Evolutionary conservation across 2,113 vertebrate species (phyloP).

Genomic region (Laterallus jamaicensis): DNA sequence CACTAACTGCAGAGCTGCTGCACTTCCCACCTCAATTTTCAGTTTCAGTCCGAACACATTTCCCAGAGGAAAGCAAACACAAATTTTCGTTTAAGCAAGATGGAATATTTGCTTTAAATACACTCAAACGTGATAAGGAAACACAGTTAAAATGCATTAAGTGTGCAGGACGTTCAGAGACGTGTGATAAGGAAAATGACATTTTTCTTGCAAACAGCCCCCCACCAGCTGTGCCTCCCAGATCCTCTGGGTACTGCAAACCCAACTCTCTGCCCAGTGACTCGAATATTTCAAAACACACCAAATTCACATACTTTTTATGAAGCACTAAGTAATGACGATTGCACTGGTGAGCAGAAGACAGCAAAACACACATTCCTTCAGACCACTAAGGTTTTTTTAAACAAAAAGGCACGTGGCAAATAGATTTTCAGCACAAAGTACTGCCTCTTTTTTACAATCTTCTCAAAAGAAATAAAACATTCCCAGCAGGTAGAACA

Average conservation of each 20-base stretch:
- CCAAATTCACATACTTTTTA: neutral
- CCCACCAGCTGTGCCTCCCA: neutral
- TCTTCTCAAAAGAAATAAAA: neutral
- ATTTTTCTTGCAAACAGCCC: neutral
- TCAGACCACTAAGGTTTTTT: neutral
- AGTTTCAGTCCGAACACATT: neutral
- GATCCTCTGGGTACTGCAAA: neutral
- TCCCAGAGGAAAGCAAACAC: neutral
- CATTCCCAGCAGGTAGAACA: neutral
- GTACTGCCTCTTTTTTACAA: neutral
- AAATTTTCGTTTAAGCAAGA: neutral
- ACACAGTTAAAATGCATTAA: neutral
- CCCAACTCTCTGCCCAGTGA: neutral
- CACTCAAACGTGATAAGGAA: neutral
- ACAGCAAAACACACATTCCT: neutral
- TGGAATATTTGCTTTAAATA: neutral
- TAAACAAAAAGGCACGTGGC: neutral
- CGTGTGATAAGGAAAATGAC: neutral
- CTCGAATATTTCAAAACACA: neutral
- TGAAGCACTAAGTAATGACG: neutral
- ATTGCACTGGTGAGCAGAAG: neutral
- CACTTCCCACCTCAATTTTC: rapidly evolving
- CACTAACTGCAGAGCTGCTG: neutral
- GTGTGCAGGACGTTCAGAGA: neutral
- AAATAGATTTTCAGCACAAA: neutral